Evolutionary conservation across 1,140 invertebrate genomes (phyloP), one percentile per base, ranked within the genome.

Genomic region (Eufriesea mexicana): DNA sequence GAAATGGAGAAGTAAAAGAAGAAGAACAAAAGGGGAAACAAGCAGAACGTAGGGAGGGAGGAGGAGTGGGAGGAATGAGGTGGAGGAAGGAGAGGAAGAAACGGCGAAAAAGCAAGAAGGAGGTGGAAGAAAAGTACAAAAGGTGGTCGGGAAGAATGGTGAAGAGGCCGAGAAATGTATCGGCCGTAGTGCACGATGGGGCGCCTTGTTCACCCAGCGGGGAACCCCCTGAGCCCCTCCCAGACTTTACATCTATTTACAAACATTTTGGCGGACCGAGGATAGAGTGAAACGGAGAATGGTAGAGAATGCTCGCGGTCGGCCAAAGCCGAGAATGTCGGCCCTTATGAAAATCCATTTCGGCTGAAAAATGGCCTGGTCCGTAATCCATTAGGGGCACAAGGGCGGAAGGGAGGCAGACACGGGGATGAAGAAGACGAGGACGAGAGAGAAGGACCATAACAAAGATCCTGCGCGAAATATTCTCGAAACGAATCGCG

Each of bases 241-340:
- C 87, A 91, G 89, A 92, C 88, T 92, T 89, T 86, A 89, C 85
- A 91, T 91, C 90, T 93, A 93, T 93, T 93, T 93, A 93, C 92
- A 92, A 93, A 93, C 91, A 93, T 93, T 93, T 93, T 93, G 92
- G 92, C 92, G 89, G 87, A 86, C 49, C 49, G 25, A 81, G 75
- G 88, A 89, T 76, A 68, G 73, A 82, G 66, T 80, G 54, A 84
- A 88, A 86, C 75, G 72, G 75, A 87, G 81, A 72, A 83, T 67
- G 73, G 84, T 45, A 70, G 62, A 72, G 75, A 89, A 75, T 67
- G 84, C 71, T 59, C 78, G 78, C 85, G 87, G 88, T 68, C 79
- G 66, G 61, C 54, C 82, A 90, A 90, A 88, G 86, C 64, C 66
- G 81, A 83, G 89, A 90, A 90, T 87, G 83, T 83, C 86, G 88